A percentile compares a stretch with the other conserved stretches of the same genome.
These are phyloP conservation scores for Cremastobaeus sp. DNA, from an alignment of 2,888 invertebrate species.

Conservation along the genomic window DNA sequence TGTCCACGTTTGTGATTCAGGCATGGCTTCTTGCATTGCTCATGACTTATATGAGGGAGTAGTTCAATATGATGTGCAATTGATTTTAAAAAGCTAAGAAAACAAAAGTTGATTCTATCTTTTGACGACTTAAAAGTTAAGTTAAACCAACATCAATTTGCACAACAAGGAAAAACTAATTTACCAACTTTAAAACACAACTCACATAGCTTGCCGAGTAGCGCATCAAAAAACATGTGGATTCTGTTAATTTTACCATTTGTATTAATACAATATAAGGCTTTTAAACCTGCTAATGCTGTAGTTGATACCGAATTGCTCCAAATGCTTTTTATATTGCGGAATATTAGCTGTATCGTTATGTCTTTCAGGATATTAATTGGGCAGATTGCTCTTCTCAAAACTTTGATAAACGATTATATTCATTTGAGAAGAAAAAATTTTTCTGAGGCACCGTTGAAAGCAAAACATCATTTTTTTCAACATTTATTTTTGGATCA, in stretches of 20 bases:
- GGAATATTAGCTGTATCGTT: conserved; percentile 48
- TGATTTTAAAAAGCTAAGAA: conserved; percentile 57
- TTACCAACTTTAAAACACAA: conserved; percentile 20
- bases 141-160: background rate
- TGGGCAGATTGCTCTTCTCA: conserved; percentile 38
- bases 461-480: conserved; percentile 62
- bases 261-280: conserved; percentile 36
- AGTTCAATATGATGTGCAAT: conserved; percentile 61
- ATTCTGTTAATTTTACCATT: conserved; percentile 50
- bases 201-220: conserved; percentile 33
- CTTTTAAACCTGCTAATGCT: conserved; percentile 3
- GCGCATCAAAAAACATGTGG: conserved; percentile 53
- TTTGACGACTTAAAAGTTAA: conserved; percentile 4
- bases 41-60: conserved; percentile 68
- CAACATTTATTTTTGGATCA: conserved; percentile 53
- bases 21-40: conserved; percentile 66
- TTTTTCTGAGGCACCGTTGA: conserved; percentile 47
- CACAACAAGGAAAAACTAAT: conserved; percentile 15
- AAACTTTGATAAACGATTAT: conserved; percentile 42
- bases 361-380: conserved; percentile 49
- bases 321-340: conserved; percentile 46
- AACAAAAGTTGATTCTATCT: conserved; percentile 21
- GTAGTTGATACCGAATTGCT: conserved; percentile 45
- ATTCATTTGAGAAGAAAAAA: conserved; percentile 40
- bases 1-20: conserved; percentile 64